These are phyloP conservation scores for Podocnemis expansa DNA, from an alignment of 2,113 vertebrate species.

Conservation along the genomic window DNA sequence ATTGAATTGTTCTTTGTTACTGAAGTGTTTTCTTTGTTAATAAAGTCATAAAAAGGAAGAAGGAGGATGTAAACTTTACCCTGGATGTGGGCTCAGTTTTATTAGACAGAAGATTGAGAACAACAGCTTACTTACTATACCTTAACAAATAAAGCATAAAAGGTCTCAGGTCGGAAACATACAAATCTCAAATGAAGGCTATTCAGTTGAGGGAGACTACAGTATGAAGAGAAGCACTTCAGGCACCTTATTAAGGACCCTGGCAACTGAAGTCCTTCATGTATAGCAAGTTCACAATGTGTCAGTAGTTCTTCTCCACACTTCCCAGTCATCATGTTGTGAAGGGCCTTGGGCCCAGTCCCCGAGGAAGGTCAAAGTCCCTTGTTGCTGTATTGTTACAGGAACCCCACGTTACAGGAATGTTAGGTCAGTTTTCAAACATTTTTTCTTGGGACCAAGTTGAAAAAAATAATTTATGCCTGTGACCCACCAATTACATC, in stretches of 20 bases:
- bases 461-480: no score
- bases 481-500: no score
- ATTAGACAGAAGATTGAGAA: not conserved
- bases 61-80: no score
- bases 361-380: no score
- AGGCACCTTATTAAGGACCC: not conserved
- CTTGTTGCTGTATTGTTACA: no score
- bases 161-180: not conserved
- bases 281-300: not conserved
- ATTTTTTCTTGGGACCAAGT: no score
- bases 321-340: not conserved
- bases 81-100: not conserved
- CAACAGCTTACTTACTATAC: not conserved
- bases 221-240: not conserved
- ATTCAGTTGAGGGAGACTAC: not conserved
- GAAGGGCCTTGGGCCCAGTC: no score
- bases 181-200: not conserved
- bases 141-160: not conserved
- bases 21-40: not conserved
- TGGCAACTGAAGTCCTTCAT: not conserved
- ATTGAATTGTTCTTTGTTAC: not conserved
- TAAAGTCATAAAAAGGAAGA: not conserved
- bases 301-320: not conserved
- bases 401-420: no score
- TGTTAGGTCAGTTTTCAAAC: no score